These are phyloP conservation scores for Drosophila kikkawai DNA, from an alignment of 1,140 invertebrate genomes.

Conservation along the genomic window DNA sequence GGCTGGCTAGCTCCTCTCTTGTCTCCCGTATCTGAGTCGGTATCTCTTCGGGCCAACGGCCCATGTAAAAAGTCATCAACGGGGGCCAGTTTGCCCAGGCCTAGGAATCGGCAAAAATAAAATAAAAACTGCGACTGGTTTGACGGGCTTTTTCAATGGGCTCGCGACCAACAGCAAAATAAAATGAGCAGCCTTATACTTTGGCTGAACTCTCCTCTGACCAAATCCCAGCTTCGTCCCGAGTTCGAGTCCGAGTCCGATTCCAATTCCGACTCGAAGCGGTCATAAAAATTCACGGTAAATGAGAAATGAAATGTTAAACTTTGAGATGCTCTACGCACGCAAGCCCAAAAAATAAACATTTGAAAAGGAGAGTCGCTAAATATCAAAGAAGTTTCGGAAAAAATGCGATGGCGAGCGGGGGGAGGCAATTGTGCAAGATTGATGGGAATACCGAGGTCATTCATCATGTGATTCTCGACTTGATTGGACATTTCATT, in stretches of 20 bases:
- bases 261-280: conserved; percentile 37
- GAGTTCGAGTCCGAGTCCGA: conserved; percentile 22
- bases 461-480: conserved; percentile 59
- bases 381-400: conserved; percentile 56
- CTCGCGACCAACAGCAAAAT: conserved; percentile 50
- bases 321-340: conserved; percentile 63
- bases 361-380: conserved; percentile 42
- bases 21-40: conserved; percentile 36
- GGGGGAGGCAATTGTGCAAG: conserved; percentile 44
- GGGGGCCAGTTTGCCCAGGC: conserved; percentile 68
- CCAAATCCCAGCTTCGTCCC: conserved; percentile 43
- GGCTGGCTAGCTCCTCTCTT: conserved; percentile 37
- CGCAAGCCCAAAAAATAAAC: conserved; percentile 48
- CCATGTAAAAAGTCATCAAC: conserved; percentile 82
- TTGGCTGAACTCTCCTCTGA: conserved; percentile 64
- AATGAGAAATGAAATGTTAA: conserved; percentile 50
- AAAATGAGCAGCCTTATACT: conserved; percentile 49
- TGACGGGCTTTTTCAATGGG: conserved; percentile 78
- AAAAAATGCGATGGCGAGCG: conserved; percentile 8
- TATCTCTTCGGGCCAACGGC: conserved; percentile 58
- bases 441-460: conserved; percentile 58
- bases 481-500: conserved; percentile 57
- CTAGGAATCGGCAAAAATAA: conserved; percentile 68
- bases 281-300: conserved; percentile 74
- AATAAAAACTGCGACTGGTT: conserved; percentile 67